A percentile compares a stretch with the other conserved stretches of the same genome.
Conservation (phyloP, 1,140 invertebrate species). For the Thrips palmi region DNA sequence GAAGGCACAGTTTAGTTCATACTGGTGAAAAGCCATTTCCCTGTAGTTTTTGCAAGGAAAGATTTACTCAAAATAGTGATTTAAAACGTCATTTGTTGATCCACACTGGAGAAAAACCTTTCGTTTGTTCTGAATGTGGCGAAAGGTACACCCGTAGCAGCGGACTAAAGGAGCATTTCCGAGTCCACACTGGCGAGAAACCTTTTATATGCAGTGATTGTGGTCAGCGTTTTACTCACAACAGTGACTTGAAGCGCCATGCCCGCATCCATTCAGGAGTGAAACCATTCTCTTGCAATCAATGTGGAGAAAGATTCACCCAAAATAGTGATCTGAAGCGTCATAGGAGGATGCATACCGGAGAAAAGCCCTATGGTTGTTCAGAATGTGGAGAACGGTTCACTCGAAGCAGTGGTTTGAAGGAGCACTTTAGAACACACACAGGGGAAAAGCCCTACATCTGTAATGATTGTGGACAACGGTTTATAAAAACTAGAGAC, state of each 20-base stretch:
- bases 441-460: conserved; percentile 15
- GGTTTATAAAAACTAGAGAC: too few species aligned
- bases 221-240: conserved; percentile 29
- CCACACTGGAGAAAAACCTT: conserved; percentile 44
- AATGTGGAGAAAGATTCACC: conserved; percentile 25
- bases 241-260: conserved; percentile 11
- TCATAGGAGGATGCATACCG: conserved; percentile 27
- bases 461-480: too few species aligned
- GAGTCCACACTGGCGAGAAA: conserved; percentile 24
- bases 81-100: conserved; percentile 50
- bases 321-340: conserved; percentile 23
- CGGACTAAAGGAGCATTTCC: neutral
- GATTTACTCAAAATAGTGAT: conserved; percentile 18
- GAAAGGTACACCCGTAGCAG: neutral
- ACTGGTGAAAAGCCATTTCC: neutral
- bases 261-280: conserved; percentile 17
- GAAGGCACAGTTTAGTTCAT: too few species aligned
- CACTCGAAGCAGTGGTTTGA: conserved; percentile 31
- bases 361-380: conserved; percentile 28
- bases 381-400: conserved; percentile 27
- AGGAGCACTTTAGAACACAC: conserved; percentile 30
- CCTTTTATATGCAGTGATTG: conserved; percentile 30
- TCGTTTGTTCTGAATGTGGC: conserved; percentile 25
- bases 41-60: neutral
- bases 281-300: conserved; percentile 22